Percentiles rank a stretch among this genome's conserved stretches.
phyloP scores from a whole-genome alignment of 2,113 vertebrate genomes.

The Smithornis capensis region DNA sequence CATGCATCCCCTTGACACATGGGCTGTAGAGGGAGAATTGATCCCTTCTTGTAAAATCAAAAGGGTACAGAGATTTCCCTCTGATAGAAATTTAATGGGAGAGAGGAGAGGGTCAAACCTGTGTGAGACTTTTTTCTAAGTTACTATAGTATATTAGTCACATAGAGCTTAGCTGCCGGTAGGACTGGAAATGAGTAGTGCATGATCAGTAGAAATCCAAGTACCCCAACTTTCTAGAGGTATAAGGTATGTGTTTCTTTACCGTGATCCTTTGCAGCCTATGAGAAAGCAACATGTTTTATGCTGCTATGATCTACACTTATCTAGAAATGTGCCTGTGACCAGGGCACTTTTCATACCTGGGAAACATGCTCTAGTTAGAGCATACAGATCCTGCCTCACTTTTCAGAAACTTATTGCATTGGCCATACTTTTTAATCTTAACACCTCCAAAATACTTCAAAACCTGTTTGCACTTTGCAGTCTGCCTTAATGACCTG shows the following conservation, averaged over 20 bases:
- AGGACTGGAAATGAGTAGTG: neutral
- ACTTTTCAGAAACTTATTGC: neutral
- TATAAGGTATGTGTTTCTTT: neutral
- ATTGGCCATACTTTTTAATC: neutral
- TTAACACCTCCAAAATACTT: neutral
- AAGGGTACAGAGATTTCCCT: neutral
- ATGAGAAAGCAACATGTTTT: neutral
- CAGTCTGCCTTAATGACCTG: neutral
- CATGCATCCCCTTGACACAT: neutral
- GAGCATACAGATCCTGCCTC: neutral
- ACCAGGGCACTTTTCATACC: neutral
- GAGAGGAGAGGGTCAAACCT: neutral
- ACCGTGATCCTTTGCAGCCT: neutral
- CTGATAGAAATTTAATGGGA: neutral
- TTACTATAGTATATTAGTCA: neutral
- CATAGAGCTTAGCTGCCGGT: neutral
- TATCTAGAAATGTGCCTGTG: neutral
- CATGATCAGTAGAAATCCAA: neutral
- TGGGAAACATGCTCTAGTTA: neutral
- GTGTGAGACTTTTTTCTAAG: neutral
- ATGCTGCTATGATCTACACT: neutral
- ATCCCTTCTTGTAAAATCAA: neutral
- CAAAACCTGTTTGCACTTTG: neutral
- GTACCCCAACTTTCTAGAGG: neutral
- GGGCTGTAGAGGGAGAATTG: neutral